phyloP scores from a whole-genome alignment of 2,797 vertebrate genomes.

The Periophthalmus magnuspinnatus region DNA sequence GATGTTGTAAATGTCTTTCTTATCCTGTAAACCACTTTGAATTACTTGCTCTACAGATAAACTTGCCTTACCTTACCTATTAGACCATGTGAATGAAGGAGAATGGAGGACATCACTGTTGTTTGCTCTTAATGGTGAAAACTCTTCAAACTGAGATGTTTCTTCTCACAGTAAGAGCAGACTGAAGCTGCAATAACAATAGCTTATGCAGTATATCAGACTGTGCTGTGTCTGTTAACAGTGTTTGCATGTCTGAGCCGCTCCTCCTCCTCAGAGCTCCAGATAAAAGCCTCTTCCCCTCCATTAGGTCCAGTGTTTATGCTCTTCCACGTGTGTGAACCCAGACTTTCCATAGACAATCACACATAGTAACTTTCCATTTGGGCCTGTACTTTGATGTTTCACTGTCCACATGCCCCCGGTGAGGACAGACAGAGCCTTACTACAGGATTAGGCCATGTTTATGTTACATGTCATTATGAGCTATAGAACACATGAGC shows the following conservation, averaged over 20 bases:
- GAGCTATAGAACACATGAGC: neutral
- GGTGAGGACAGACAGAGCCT: conserved; percentile 46
- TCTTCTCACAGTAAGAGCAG: no score
- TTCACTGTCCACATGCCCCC: conserved; percentile 39
- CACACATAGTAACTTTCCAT: conserved; percentile 68
- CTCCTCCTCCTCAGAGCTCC: conserved; percentile 21
- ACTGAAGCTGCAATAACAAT: neutral
- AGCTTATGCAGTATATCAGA: neutral
- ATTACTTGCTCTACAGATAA: no score
- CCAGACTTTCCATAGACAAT: conserved; percentile 54
- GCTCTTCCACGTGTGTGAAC: conserved; percentile 12
- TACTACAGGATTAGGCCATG: conserved; percentile 21
- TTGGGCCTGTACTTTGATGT: conserved; percentile 39
- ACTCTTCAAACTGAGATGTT: no score
- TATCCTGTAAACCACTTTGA: no score
- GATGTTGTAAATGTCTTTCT: no score
- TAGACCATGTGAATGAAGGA: no score
- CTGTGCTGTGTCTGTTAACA: conserved; percentile 23
- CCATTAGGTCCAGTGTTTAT: conserved; percentile 62
- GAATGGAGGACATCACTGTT: no score
- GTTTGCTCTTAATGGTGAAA: no score
- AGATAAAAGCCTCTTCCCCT: conserved; percentile 51
- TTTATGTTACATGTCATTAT: conserved; percentile 18
- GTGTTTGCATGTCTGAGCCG: conserved; percentile 18
- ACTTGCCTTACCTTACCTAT: no score